Evolutionary conservation across 2,113 vertebrate genomes (phyloP), one percentile per base, ranked within the genome.

Genomic region (Callipepla californica): DNA sequence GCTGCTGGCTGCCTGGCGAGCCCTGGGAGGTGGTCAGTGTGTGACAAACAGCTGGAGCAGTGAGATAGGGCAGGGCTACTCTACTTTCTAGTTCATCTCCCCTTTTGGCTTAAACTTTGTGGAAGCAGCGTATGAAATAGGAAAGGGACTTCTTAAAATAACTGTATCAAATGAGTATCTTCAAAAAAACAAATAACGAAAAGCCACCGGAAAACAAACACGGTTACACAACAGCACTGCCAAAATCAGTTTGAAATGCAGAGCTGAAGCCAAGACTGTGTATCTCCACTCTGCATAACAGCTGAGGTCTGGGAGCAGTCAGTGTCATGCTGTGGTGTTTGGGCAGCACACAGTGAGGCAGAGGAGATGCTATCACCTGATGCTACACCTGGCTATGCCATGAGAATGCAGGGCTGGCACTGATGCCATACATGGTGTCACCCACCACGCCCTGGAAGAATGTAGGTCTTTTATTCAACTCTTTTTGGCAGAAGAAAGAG

Each of bases 361-460:
- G 57, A 23, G 62, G 61, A 93, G 91, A 88, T 91, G 72, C 3
- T 77, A 82, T 94, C 94, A 87, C 28, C 78, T 77, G 86, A 36
- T 63, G 82, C 91, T 87, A 87, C 91, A 59, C 91, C 94, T 94
- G 91, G 74, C 57, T 83, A 53, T 92, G 87, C 81, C 93, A 84
- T 81, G 80, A 48, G 74, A 88, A 40, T 72, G 16, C 76, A 50
- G 26, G 0, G 19, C 89, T 85, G 93, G 88, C 68, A 69, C 23
- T 96, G 93, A 92, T 70, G 51, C 88, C 82, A 94, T 55, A 53
- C 0, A 6, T 82, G 82, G 62, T 94, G 84, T 81, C 88, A 94
- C 80, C 62, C 73, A 77, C 95, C 94, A 95, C 92, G 34, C 94
- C 95, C 93, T 89, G 77, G 13, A 76, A 94, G 72, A 80, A 72